Conservation (phyloP, 1,140 invertebrate genomes). For the Conus betulinus region DNA sequence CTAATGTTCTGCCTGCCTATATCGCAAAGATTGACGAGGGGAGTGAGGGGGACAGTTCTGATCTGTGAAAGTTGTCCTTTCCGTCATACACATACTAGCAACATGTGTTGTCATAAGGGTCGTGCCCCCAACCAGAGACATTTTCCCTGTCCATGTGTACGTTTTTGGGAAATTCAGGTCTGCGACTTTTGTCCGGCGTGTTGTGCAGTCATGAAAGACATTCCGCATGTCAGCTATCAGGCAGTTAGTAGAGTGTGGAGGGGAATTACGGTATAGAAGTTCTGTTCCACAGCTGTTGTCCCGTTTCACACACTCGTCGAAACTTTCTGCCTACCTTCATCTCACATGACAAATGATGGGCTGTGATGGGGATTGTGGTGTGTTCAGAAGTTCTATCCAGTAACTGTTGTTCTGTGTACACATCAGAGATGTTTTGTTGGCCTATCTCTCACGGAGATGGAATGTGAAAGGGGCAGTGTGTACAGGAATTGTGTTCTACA, state of each 20-base stretch:
- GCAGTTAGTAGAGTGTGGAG: no score
- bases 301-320: conserved; percentile 30
- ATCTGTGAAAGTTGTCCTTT: not conserved
- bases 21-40: not conserved
- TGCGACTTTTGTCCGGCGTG: not conserved
- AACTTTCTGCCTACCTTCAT: not conserved
- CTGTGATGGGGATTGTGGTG: not conserved
- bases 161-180: not conserved
- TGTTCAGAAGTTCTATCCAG: not conserved
- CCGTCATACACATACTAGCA: not conserved
- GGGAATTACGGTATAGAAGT: no score
- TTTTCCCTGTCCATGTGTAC: not conserved
- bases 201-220: no score
- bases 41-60: not conserved
- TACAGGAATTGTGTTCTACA: not conserved
- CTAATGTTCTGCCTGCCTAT: not conserved
- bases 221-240: no score
- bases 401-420: no score
- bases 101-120: not conserved
- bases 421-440: not conserved
- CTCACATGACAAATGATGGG: not conserved
- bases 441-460: not conserved
- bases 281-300: conserved; percentile 31
- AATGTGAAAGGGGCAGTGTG: not conserved
- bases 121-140: not conserved